Conservation (phyloP, 2,888 invertebrate species). For the Ectropis crepuscularia region DNA sequence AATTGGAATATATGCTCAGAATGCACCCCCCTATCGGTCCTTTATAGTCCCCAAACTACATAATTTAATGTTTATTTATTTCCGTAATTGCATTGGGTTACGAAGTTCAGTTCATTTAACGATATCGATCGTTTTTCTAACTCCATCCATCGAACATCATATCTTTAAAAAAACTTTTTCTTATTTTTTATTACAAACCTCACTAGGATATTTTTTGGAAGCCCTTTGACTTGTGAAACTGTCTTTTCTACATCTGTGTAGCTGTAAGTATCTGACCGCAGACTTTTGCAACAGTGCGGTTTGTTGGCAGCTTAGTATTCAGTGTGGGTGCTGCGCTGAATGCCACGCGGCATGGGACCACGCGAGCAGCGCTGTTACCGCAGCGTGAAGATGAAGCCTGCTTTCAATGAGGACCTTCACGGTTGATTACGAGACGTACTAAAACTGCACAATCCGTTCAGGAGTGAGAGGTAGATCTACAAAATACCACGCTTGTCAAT, state of each 20-base stretch:
- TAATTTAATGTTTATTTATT: no score
- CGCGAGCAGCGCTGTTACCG: slow-evolving; percentile 5
- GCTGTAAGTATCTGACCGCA: slow-evolving; percentile 21
- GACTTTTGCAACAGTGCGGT: slow-evolving; percentile 23
- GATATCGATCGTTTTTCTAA: no score
- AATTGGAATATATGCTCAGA: no score
- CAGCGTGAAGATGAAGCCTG: slow-evolving; percentile 19
- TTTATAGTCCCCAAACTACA: no score
- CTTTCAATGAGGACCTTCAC: slow-evolving; percentile 8
- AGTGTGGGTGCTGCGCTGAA: slow-evolving; percentile 23
- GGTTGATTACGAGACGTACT: not conserved
- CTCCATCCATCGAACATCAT: no score
- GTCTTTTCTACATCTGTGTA: not conserved
- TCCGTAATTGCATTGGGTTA: no score
- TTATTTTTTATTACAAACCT: no score
- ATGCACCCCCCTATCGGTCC: no score
- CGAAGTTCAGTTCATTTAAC: no score
- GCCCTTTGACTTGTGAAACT: not conserved
- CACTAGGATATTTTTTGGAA: not conserved
- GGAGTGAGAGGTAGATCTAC: no score
- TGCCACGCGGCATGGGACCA: slow-evolving; percentile 21
- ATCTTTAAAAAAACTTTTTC: no score
- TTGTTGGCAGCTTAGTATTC: slow-evolving; percentile 29
- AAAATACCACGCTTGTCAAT: no score
- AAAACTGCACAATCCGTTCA: not conserved